Percentiles rank a stretch among this genome's conserved stretches.
These are phyloP conservation scores for Sinosuthora webbiana DNA, from an alignment of 2,113 vertebrate genomes.

Conservation along the genomic window DNA sequence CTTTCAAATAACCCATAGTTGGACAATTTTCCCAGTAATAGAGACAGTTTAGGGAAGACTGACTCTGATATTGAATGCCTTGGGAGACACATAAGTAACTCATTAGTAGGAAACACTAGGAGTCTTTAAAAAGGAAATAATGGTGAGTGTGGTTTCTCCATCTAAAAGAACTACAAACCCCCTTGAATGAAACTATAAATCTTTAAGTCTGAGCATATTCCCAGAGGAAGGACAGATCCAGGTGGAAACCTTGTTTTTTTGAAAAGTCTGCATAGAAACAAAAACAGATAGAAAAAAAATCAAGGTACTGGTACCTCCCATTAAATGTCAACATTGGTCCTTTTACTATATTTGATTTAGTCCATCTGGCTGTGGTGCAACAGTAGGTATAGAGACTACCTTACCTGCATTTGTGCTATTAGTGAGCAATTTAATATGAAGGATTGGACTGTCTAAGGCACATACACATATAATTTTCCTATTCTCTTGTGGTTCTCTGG, in stretches of 20 bases:
- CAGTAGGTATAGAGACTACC: background rate
- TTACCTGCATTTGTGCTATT: background rate
- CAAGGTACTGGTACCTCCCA: background rate
- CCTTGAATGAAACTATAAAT: background rate
- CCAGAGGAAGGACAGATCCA: background rate
- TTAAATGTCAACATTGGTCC: background rate
- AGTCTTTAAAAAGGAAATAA: background rate
- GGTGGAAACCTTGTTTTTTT: background rate
- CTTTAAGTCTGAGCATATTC: background rate
- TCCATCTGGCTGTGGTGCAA: background rate
- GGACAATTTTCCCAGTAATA: background rate
- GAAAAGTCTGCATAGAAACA: background rate
- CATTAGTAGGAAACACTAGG: background rate
- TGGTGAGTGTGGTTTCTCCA: background rate
- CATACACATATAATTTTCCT: no score
- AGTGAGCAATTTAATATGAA: background rate
- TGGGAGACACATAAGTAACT: background rate
- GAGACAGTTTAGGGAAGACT: background rate
- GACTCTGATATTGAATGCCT: background rate
- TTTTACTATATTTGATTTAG: background rate
- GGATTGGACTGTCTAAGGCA: background rate
- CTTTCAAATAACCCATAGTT: background rate
- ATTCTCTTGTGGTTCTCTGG: background rate
- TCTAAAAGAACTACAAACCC: background rate
- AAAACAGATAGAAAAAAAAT: background rate